Conservation (phyloP, 2,888 invertebrate genomes). For the Sarcophaga variegata region DNA sequence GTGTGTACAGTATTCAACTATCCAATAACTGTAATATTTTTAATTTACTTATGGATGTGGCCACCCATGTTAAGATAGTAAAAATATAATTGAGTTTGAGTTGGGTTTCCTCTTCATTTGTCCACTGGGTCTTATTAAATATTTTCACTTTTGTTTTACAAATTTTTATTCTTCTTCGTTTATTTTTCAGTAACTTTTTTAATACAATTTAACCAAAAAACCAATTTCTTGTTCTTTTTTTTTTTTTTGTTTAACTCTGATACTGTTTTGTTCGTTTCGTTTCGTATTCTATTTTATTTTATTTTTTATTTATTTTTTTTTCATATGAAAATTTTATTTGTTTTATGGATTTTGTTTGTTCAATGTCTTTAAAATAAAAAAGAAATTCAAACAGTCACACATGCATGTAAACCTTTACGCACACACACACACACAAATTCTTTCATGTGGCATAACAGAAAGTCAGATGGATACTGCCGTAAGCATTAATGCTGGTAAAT, state of each 20-base stretch:
- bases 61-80: background rate
- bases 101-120: background rate
- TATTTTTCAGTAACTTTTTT: slow-evolving; percentile 4
- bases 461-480: background rate
- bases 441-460: background rate
- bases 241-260: background rate
- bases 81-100: background rate
- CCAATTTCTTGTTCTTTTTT: slow-evolving; percentile 1
- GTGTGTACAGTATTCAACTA: no score
- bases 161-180: background rate
- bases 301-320: background rate
- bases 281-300: background rate
- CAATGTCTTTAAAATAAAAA: background rate
- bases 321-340: slow-evolving; percentile 10
- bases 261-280: background rate
- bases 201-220: background rate
- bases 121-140: slow-evolving; percentile 3
- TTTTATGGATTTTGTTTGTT: slow-evolving; percentile 9
- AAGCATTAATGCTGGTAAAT: background rate
- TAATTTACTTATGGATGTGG: no score
- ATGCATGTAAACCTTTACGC: background rate
- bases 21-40: no score
- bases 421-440: background rate
- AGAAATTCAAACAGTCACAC: background rate
- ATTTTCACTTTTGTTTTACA: slow-evolving; percentile 17